phyloP scores from a whole-genome alignment of 2,113 vertebrate species.

The Entomyzon cyanotis region DNA sequence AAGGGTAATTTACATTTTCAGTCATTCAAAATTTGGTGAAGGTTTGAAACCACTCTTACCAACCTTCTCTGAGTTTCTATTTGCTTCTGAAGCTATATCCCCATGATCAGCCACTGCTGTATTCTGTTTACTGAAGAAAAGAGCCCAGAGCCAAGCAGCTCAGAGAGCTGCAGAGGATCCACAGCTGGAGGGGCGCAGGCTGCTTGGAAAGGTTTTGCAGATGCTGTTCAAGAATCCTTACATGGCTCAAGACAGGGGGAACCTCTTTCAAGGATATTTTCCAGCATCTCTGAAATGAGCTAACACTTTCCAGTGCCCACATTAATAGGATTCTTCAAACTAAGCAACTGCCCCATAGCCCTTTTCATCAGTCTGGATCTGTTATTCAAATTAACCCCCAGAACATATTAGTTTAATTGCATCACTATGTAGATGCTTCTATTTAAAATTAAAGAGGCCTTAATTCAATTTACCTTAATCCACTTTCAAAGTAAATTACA shows the following conservation, averaged over 20 bases:
- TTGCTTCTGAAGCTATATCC: neutral
- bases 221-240: neutral
- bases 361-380: neutral
- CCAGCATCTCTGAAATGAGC: neutral
- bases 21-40: neutral
- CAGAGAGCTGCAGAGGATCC: neutral
- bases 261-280: neutral
- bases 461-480: conserved; percentile 61
- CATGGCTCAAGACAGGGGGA: neutral
- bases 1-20: neutral
- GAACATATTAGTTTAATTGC: conserved; percentile 10
- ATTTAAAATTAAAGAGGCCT: conserved; percentile 25
- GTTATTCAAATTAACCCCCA: conserved; percentile 8
- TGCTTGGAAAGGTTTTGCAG: neutral
- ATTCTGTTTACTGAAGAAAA: neutral
- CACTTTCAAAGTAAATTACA: conserved; percentile 41
- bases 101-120: neutral
- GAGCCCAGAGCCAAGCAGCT: neutral
- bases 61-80: neutral
- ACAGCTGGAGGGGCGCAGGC: neutral
- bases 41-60: neutral
- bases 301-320: neutral
- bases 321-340: neutral
- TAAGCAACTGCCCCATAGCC: neutral
- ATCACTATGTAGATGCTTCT: conserved; percentile 26